phyloP scores from a whole-genome alignment of 2,113 vertebrate species.

The Tenrec ecaudatus region DNA sequence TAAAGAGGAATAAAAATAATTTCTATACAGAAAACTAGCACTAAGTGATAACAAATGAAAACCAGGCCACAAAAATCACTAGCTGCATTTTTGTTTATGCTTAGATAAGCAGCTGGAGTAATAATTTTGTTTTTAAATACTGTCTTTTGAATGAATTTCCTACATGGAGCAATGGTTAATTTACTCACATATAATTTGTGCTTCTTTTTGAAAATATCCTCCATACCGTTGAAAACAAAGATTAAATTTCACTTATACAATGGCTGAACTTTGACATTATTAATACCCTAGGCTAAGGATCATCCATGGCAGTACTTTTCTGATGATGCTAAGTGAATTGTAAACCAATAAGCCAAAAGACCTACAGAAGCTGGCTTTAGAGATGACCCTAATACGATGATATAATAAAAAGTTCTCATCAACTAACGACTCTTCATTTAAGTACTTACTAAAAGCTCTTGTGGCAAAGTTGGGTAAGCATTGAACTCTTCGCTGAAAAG shows the following conservation, averaged over 20 bases:
- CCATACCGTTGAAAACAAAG: not conserved
- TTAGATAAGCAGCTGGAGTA: slow-evolving; percentile 38
- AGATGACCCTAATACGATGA: not conserved
- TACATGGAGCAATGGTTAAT: slow-evolving; percentile 40
- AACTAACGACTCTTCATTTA: slow-evolving; percentile 36
- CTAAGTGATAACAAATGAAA: not conserved
- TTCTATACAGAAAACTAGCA: too few relatives aligned
- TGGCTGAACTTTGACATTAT: not conserved
- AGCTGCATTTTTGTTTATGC: slow-evolving; percentile 43
- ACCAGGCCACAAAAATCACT: slow-evolving; percentile 12
- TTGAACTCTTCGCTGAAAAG: too few relatives aligned
- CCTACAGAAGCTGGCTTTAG: slow-evolving; percentile 27
- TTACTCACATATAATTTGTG: slow-evolving; percentile 30
- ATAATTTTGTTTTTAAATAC: slow-evolving; percentile 60
- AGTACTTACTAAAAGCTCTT: not conserved
- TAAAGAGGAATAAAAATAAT: too few relatives aligned
- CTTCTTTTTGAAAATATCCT: not conserved
- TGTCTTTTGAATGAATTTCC: slow-evolving; percentile 68
- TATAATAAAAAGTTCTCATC: not conserved
- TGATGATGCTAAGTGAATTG: slow-evolving; percentile 13
- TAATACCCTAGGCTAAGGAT: not conserved
- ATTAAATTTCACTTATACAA: slow-evolving; percentile 44
- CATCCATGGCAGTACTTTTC: not conserved
- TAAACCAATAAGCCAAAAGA: not conserved
- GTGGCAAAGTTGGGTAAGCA: too few relatives aligned